Evolutionary conservation across 2,113 vertebrate species (phyloP).

Genomic region (Oceanites oceanicus): DNA sequence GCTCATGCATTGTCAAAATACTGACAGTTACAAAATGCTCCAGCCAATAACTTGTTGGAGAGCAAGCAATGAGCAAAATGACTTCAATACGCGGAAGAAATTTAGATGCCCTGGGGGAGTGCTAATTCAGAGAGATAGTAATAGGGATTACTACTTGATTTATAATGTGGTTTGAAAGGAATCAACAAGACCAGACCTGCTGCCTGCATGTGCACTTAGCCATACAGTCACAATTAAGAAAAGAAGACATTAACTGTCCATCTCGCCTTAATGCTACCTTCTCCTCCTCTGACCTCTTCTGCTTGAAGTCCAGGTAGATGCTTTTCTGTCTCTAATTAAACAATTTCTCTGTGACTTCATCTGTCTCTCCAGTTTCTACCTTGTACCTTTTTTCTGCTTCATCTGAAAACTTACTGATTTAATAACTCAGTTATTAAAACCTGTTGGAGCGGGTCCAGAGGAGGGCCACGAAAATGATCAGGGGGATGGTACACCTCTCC

Average conservation of each 20-base stretch:
- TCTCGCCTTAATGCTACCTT: neutral
- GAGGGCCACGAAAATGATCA: too few relatives aligned
- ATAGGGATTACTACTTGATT: conserved; percentile 43
- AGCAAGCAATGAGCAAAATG: conserved; percentile 26
- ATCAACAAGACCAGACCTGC: neutral
- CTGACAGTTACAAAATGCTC: conserved; percentile 10
- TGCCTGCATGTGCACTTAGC: neutral
- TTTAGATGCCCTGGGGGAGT: neutral
- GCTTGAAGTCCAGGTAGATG: neutral
- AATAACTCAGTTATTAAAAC: too few relatives aligned
- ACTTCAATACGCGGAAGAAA: conserved; percentile 50
- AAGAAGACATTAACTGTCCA: neutral
- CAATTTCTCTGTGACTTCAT: neutral
- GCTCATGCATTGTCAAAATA: conserved; percentile 19
- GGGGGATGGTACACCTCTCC: too few relatives aligned
- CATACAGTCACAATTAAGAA: neutral
- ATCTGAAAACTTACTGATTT: too few relatives aligned
- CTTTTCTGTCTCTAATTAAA: neutral
- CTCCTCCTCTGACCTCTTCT: neutral
- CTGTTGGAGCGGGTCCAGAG: too few relatives aligned
- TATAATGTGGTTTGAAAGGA: neutral
- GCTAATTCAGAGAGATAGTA: conserved; percentile 1
- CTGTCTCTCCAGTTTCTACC: neutral
- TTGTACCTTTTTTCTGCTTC: neutral
- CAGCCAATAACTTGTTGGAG: neutral